Base-by-base conservation (phyloP, 53 echinoderm and acorn worm genomes). In the Apostichopus leukothele region DNA sequence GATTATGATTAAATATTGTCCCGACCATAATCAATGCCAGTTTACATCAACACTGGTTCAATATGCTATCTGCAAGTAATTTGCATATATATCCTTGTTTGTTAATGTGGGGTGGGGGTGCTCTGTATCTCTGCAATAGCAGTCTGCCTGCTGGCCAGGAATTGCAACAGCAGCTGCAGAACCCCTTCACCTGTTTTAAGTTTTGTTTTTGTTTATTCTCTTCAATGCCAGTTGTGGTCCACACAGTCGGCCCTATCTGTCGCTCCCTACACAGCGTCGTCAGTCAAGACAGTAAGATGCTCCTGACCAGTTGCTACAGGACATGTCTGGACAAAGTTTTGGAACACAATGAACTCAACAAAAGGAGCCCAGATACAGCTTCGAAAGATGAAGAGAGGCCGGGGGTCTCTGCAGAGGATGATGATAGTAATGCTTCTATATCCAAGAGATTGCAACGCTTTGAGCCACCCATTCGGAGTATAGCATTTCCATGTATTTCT, bases 401-500 rank as follows among this genome's bases (percentile, higher is more conserved):
- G 9, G 59, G 53, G 11, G 63, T 52, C 4, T 77, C 19, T 51
- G 76, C 67, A 12, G 87, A 83, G 6, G 87, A 88, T 50, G 53
- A 74, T 66, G 87, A 76, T 12, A 78, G 53, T 13, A 91, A 83
- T 55, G 50, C 53, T 74, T 81, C 79, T 12, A 54, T 84, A 18
- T 79, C 86, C 6, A 86, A 90, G 26, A 86, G 74, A 10, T 67
- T 92, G 12, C 88, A 54, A 16, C 21, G 51, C 13, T 79, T 88
- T 25, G 94, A 96, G 60, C 96, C 96, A 7, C 89, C 91, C 26
- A 96, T 97, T 39, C 91, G 84, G 9, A 95, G 95, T 12, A 74
- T 97, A 87, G 97, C 97, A 67, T 93, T 94, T 66, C 97, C 97
- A 18, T 97, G 97, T 73, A 95, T 97, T 89, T 97, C 97, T 22